Evolutionary conservation across 2,113 vertebrate species (phyloP), one percentile per base, ranked within the genome.

Genomic region (Spea bombifrons): DNA sequence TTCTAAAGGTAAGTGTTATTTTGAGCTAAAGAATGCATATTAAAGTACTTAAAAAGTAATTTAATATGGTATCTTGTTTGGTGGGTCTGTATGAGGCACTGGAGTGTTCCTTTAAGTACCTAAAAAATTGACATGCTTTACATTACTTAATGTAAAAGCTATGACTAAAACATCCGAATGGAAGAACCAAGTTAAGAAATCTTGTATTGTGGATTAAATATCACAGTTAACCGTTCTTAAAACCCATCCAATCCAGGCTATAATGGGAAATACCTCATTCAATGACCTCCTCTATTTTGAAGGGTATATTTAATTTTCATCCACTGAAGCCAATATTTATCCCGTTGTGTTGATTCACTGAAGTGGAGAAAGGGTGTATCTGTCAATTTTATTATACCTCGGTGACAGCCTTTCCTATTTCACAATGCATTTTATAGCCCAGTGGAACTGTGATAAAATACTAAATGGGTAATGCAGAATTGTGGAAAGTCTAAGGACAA

Each of bases 271-370:
- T n/a, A 52, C 48, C 53, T 81, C 61, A 59, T 70, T 8, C 64
- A 53, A 65, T 81, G 66, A 81, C 73, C 79, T 74, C 71, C 74
- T 69, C 59, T 46, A 75, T 63, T 75, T 48, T 75, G 67, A 75
- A 81, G 72, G 72, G 66, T 81, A 81, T 70, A 48, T 71, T 81
- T 81, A 70, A 81, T 81, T 68, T 53, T 63, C 49, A 75, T 71
- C 64, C 57, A 81, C 16, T 49, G 9, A 68, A 75, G 67, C 77
- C 70, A 73, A 73, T 80, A 80, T 73, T 80, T 80, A 80, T 80
- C 49, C 61, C 77, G 66, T 80, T 80, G 70, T 73, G 77, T 80
- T 80, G 77, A 80, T 80, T 80, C 77, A 73, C 70, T 80, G 61
- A 70, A 80, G 77, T 80, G 70, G 43, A 73, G 43, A 67, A 80